These are phyloP conservation scores for Allobates femoralis DNA, from an alignment of 2,797 vertebrate species.

Conservation along the genomic window DNA sequence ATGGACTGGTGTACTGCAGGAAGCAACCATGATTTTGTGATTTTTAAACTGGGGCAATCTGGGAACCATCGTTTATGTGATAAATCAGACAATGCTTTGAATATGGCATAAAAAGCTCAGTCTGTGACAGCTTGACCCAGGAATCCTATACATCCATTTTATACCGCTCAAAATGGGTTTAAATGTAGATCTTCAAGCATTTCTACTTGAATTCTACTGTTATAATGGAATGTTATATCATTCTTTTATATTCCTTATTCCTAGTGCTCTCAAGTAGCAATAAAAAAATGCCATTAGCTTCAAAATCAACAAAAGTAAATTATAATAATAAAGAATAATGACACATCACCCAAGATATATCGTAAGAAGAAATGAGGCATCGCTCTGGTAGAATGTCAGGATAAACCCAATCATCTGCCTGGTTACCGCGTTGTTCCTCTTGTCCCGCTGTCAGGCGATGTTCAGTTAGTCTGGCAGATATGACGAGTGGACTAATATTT, in stretches of 20 bases:
- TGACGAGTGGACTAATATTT: background rate
- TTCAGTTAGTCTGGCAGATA: slow-evolving; percentile 3
- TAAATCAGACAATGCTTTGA: too few relatives aligned
- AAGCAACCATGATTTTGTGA: too few relatives aligned
- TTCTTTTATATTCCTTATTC: too few relatives aligned
- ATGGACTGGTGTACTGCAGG: too few relatives aligned
- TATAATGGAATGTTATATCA: too few relatives aligned
- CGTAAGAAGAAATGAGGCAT: background rate
- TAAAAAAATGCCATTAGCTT: background rate
- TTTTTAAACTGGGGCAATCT: too few relatives aligned
- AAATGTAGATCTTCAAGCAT: too few relatives aligned
- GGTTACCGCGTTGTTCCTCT: slow-evolving; percentile 20
- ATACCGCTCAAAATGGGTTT: too few relatives aligned
- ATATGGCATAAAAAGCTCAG: too few relatives aligned
- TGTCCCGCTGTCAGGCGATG: slow-evolving; percentile 13
- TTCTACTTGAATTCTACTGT: background rate
- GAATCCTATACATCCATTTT: too few relatives aligned
- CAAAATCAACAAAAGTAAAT: slow-evolving; percentile 32
- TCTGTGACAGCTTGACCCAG: too few relatives aligned
- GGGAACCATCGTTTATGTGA: too few relatives aligned
- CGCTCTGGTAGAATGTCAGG: slow-evolving; percentile 5
- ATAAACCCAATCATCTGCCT: slow-evolving; percentile 29
- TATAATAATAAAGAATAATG: slow-evolving; percentile 16
- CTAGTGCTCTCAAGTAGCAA: background rate
- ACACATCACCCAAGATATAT: background rate